Percentiles rank a stretch among this genome's conserved stretches.
Evolutionary conservation across 2,113 vertebrate species (phyloP).

Genomic region (Gopherus flavomarginatus): DNA sequence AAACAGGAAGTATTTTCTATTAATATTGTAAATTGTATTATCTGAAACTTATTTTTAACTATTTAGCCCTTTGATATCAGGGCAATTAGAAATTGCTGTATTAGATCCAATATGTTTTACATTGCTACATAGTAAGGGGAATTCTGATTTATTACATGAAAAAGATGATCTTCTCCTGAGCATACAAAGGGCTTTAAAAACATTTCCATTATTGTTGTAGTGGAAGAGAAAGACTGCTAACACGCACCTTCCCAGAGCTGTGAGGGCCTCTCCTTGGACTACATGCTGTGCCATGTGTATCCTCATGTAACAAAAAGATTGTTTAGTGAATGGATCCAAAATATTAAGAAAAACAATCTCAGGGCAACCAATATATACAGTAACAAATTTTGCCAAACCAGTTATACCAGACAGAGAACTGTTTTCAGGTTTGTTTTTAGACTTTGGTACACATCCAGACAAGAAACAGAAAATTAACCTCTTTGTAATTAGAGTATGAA

Average conservation of each 20-base stretch:
- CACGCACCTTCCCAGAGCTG: not conserved
- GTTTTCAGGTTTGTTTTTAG: not conserved
- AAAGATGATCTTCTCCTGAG: not conserved
- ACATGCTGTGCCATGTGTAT: fast-evolving
- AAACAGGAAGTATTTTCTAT: not conserved
- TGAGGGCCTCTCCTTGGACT: not conserved
- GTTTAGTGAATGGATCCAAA: fast-evolving
- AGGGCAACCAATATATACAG: not conserved
- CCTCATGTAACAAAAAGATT: not conserved
- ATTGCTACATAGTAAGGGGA: not conserved
- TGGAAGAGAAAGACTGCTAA: constrained; percentile 6
- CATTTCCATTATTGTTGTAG: not conserved
- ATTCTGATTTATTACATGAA: fast-evolving
- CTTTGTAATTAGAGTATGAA: not conserved
- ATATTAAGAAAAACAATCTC: not conserved
- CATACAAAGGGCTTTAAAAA: not conserved
- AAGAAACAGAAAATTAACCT: not conserved
- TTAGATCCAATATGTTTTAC: not conserved
- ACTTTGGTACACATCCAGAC: not conserved
- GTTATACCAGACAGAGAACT: not conserved
- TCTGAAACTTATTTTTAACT: not conserved
- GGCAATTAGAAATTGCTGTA: not conserved
- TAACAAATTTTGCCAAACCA: not conserved
- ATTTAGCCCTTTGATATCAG: not conserved
- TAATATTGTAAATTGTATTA: not conserved